Base-by-base conservation (phyloP, 2,888 invertebrate species). In the Hetaerina titia region DNA sequence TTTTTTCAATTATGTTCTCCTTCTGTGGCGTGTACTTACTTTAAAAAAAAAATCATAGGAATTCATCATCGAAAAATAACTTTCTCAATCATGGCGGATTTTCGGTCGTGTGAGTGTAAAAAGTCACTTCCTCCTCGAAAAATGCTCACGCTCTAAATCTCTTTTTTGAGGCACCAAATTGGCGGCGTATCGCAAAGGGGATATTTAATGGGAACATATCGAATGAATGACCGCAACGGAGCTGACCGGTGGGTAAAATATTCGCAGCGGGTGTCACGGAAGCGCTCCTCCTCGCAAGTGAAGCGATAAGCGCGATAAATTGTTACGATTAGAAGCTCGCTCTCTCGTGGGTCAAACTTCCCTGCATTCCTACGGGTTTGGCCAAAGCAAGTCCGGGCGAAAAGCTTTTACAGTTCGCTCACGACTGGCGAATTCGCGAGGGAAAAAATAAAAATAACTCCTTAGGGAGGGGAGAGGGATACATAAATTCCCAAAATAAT, bases 221-320 rank as follows among this genome's bases (percentile, higher is more conserved):
- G 4, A 31, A 31, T 31, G 69, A 69, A 31, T 31, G 81, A 81
- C 25, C 81, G 81, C 81, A 31, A 81, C 81, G 9, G 8, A 31
- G 31, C 81, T 81, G 81, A 81, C 81, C 81, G 81, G 25, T 31
- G 81, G 22, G 81, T 81, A 31, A 81, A 81, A 81, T 81, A 81
- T 81, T 81, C 81, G 81, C 11, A 31, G 81, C 31, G 81, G 31
- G 81, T 81, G 81, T 81, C 81, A 81, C 81, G 81, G 81, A 81
- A 81, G 81, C 25, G 31, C 81, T 81, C 81, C 6, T 25, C 31
- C 31, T 81, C n/a, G 25, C 13, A 25, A 81, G 81, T 31, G 81
- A 81, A 81, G 81, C 81, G 31, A 31, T 31, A 31, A 25, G 22
- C 31, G 31, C 25, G 81, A 81, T 81, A 81, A 81, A 31, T 81